Percentiles rank a stretch among this genome's conserved stretches.
These are phyloP conservation scores for Apamea sordens DNA, from an alignment of 2,888 invertebrate species.

Conservation along the genomic window DNA sequence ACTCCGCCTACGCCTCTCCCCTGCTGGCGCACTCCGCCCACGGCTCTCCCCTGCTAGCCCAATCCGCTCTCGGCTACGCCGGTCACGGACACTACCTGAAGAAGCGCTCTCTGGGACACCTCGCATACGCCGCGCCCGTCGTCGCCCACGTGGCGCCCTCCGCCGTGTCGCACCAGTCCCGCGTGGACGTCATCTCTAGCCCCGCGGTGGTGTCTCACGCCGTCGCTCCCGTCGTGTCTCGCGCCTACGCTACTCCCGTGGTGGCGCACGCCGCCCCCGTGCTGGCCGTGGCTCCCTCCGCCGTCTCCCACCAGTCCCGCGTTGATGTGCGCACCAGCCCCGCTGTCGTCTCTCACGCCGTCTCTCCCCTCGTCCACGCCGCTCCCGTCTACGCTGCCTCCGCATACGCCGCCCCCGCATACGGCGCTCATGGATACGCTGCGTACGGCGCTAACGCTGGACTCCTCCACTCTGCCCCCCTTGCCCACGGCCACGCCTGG, in stretches of 20 bases:
- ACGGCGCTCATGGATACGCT: constrained; percentile 68
- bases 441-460: constrained; percentile 69
- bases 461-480: constrained; percentile 72
- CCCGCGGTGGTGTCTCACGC: constrained; percentile 75
- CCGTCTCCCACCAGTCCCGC: constrained; percentile 89
- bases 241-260: constrained; percentile 66
- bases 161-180: constrained; percentile 88
- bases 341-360: constrained; percentile 73
- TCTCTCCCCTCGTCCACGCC: constrained; percentile 73
- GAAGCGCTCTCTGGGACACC: constrained; percentile 78
- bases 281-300: constrained; percentile 79
- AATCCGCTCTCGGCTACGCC: constrained; percentile 67
- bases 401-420: constrained; percentile 67
- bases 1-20: constrained; percentile 65
- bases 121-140: constrained; percentile 75
- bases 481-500: constrained; percentile 83
- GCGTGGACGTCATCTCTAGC: constrained; percentile 67
- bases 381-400: constrained; percentile 69
- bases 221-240: constrained; percentile 64
- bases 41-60: constrained; percentile 66
- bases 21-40: constrained; percentile 62
- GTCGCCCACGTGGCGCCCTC: constrained; percentile 77
- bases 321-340: constrained; percentile 79
- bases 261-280: constrained; percentile 74
- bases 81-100: constrained; percentile 77